A percentile compares a stretch with the other conserved stretches of the same genome.
These are phyloP conservation scores for Zosterops borbonicus DNA, from an alignment of 2,113 vertebrate species.

Conservation along the genomic window DNA sequence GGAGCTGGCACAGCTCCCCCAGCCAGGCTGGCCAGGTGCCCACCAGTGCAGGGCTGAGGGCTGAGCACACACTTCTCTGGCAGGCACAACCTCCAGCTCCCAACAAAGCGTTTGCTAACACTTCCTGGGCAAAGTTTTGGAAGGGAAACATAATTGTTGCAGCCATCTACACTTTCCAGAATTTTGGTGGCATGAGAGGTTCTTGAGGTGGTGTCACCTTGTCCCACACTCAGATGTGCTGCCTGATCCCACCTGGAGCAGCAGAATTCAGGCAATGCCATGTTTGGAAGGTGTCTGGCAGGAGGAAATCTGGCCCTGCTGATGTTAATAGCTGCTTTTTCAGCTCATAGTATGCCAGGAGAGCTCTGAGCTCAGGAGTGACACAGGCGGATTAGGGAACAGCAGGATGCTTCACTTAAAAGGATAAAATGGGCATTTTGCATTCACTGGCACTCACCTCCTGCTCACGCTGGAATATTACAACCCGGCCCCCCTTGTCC, in stretches of 20 bases:
- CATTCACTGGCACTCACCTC: constrained; percentile 84
- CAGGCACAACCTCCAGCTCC: background rate
- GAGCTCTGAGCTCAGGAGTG: constrained; percentile 50
- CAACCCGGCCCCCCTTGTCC: constrained; percentile 98
- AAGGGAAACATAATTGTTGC: background rate
- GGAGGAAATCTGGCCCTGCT: background rate
- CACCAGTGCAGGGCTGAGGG: accelerated
- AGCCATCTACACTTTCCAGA: background rate
- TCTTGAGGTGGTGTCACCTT: background rate
- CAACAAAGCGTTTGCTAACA: constrained; percentile 8
- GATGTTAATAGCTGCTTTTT: constrained; percentile 37
- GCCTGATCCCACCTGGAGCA: background rate
- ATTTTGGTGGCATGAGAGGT: background rate
- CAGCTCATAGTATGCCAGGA: constrained; percentile 26
- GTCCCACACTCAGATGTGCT: accelerated
- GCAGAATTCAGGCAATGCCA: background rate
- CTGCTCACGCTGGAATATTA: constrained; percentile 99
- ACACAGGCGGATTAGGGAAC: constrained; percentile 66
- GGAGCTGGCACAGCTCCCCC: constrained; percentile 21
- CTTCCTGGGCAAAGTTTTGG: background rate
- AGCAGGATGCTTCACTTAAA: constrained; percentile 65
- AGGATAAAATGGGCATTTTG: constrained; percentile 68
- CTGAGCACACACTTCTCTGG: background rate
- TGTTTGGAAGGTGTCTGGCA: background rate
- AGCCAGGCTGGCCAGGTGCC: constrained; percentile 19